Evolutionary conservation across 2,888 invertebrate species (phyloP), one percentile per base, ranked within the genome.

Genomic region (Ariolimax columbianus): DNA sequence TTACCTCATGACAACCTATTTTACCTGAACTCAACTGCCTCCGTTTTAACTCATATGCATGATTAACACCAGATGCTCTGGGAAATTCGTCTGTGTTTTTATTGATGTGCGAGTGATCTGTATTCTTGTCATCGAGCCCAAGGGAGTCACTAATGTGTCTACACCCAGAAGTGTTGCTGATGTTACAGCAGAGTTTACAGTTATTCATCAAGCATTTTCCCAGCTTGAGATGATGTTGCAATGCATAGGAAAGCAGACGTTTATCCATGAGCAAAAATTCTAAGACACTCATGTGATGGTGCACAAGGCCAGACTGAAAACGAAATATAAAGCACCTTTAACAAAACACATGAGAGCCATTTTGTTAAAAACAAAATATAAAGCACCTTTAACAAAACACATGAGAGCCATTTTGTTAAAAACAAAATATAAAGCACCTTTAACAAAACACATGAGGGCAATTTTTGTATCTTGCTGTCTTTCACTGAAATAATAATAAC

Each of bases 331-430:
- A 19, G 47, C 7, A 47, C 17, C 17, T 47, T 47, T 47, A 47
- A 47, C 7, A 47, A 47, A 47, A 47, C n/a, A n/a, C n/a, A n/a
- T n/a, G n/a, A n/a, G n/a, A n/a, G n/a, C n/a, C n/a, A n/a, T n/a
- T n/a, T n/a, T n/a, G n/a, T n/a, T 73, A 47, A 73, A 73, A 73
- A 33, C 11, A 23, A 26, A 72, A 72, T n/a, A n/a, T n/a, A 55
- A 55, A 19, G 47, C 7, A 47, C 17, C 17, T 47, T 47, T 47
- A 47, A 47, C 7, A 47, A 47, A 47, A 47, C n/a, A n/a, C n/a
- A n/a, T n/a, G n/a, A n/a, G n/a, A n/a, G n/a, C n/a, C n/a, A n/a
- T n/a, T n/a, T n/a, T n/a, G n/a, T n/a, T 73, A 47, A 73, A 73
- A 73, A 33, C 11, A 23, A 26, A 72, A 72, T n/a, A n/a, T n/a